Evolutionary conservation across 2,888 invertebrate genomes (phyloP).

Genomic region (Agonum fuliginosum): DNA sequence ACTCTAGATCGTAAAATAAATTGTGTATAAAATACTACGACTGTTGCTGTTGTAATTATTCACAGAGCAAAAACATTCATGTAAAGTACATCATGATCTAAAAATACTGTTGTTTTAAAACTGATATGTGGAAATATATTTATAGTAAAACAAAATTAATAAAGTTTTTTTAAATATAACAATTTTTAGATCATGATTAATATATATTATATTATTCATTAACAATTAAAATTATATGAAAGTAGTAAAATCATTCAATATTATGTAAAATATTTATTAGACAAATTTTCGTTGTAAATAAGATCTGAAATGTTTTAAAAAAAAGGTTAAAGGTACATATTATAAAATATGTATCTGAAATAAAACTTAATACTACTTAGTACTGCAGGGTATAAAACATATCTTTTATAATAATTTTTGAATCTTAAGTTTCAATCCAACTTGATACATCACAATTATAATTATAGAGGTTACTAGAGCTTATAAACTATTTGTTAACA

Average conservation of each 20-base stretch:
- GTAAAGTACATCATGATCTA: constrained; percentile 25
- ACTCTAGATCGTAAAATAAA: constrained; percentile 22
- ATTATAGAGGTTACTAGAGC: background rate
- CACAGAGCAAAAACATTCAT: background rate
- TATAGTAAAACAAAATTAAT: background rate
- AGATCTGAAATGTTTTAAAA: background rate
- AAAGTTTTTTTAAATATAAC: background rate
- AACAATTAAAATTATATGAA: constrained; percentile 9
- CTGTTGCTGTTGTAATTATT: background rate
- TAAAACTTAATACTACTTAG: background rate
- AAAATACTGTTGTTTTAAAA: background rate
- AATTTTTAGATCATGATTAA: constrained; percentile 37
- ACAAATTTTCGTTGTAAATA: constrained; percentile 22
- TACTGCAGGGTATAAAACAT: background rate
- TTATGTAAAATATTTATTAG: background rate
- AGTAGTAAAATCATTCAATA: no score
- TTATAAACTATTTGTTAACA: constrained; percentile 5
- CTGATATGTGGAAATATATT: constrained; percentile 1
- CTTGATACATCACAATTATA: constrained; percentile 26
- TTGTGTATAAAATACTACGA: background rate
- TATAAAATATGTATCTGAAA: constrained; percentile 35
- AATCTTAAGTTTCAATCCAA: constrained; percentile 7
- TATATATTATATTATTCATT: background rate
- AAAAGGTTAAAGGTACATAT: constrained; percentile 22
- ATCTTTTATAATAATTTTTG: constrained; percentile 6